Percentiles rank a stretch among this genome's conserved stretches.
phyloP scores from a whole-genome alignment of 1,140 invertebrate species.

The Drosophila varians region DNA sequence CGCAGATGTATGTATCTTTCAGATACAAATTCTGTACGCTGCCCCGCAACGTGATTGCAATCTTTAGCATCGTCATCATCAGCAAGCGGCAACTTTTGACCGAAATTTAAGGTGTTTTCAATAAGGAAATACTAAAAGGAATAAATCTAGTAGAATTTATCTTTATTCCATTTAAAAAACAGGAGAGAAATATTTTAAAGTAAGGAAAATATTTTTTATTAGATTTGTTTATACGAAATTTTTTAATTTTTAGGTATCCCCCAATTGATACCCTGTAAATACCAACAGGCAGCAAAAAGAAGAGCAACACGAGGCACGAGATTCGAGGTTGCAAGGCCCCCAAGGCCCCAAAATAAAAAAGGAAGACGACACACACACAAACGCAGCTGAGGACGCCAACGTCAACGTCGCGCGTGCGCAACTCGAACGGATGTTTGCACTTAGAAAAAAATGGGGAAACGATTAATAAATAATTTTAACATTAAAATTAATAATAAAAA shows the following conservation, averaged over 20 bases:
- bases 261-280: constrained; percentile 29
- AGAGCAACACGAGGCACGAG: constrained; percentile 64
- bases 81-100: constrained; percentile 23
- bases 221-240: background rate
- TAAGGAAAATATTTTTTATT: background rate
- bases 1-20: constrained; percentile 71
- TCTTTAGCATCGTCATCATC: constrained; percentile 77
- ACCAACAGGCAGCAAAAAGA: constrained; percentile 39
- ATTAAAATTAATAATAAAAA: background rate
- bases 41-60: constrained; percentile 74
- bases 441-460: background rate
- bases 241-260: background rate
- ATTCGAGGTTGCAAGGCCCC: constrained; percentile 49
- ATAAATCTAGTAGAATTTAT: no score
- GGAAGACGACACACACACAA: constrained; percentile 26
- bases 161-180: no score
- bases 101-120: background rate
- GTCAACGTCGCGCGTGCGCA: constrained; percentile 70
- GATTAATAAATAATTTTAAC: background rate
- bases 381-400: constrained; percentile 29
- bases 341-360: constrained; percentile 48
- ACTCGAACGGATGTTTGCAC: constrained; percentile 64
- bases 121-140: background rate
- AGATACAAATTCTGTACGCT: constrained; percentile 75
- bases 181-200: no score